These are phyloP conservation scores for Nomada ruficornis DNA, from an alignment of 2,888 invertebrate species.

Conservation along the genomic window DNA sequence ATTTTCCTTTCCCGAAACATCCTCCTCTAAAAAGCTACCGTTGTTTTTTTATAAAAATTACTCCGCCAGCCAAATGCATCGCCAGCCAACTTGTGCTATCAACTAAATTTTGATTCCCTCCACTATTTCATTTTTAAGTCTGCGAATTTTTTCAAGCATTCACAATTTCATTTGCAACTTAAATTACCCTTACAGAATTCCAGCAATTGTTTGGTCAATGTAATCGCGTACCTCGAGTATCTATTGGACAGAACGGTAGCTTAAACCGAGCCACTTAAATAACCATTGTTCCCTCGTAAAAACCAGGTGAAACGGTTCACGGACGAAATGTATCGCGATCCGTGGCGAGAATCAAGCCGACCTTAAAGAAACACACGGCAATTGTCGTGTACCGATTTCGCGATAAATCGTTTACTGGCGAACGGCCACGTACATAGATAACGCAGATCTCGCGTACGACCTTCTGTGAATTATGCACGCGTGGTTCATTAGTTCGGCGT, in stretches of 20 bases:
- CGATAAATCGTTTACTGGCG: slow-evolving; percentile 21
- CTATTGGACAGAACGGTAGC: not conserved
- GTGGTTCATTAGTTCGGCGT: slow-evolving; percentile 33
- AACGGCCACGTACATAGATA: slow-evolving; percentile 19
- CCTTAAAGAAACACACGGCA: slow-evolving; percentile 41
- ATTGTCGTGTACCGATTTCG: slow-evolving; percentile 49
- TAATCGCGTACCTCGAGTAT: not conserved
- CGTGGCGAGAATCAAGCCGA: slow-evolving; percentile 13
- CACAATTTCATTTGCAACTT: too few species aligned
- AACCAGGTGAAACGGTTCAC: slow-evolving; percentile 23
- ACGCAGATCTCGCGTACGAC: slow-evolving; percentile 25
- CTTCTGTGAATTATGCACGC: slow-evolving; percentile 39
- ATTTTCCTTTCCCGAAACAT: slow-evolving; percentile 11
- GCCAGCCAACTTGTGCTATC: too few species aligned
- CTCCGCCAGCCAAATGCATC: too few species aligned
- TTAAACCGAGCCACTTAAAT: slow-evolving; percentile 3
- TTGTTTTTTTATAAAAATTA: slow-evolving; percentile 7
- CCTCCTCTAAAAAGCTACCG: not conserved
- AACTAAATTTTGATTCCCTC: too few species aligned
- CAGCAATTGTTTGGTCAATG: not conserved
- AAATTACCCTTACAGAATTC: not conserved
- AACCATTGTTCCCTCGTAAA: slow-evolving; percentile 30
- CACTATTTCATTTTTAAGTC: too few species aligned
- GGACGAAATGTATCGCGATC: slow-evolving; percentile 17
- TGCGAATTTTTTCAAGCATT: too few species aligned